phyloP scores from a whole-genome alignment of 2,888 invertebrate species.

The Eristalis intricaria region DNA sequence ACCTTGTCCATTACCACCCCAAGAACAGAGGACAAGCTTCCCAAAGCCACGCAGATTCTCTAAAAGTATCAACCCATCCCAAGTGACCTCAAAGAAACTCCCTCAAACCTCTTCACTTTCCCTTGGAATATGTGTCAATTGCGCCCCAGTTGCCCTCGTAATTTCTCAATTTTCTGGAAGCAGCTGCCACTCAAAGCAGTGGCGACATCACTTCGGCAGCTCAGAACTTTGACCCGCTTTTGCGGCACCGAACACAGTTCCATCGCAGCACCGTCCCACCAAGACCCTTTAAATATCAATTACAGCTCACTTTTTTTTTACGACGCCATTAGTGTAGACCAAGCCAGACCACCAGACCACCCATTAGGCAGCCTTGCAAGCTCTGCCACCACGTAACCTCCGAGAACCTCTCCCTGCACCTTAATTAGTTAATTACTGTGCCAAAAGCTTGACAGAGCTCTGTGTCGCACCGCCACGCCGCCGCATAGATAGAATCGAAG shows the following conservation, averaged over 20 bases:
- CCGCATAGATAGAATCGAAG: slow-evolving; percentile 33
- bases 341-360: slow-evolving; percentile 48
- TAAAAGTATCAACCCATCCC: too few relatives aligned
- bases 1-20: too few relatives aligned
- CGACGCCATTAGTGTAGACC: neutral
- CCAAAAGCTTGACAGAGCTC: slow-evolving; percentile 22
- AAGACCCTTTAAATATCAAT: slow-evolving; percentile 41
- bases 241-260: neutral
- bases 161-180: neutral
- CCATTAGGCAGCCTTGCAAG: slow-evolving; percentile 56
- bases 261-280: neutral
- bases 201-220: neutral
- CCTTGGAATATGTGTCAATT: neutral
- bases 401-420: slow-evolving; percentile 66
- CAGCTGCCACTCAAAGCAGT: neutral
- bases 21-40: too few relatives aligned
- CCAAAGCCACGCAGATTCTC: too few relatives aligned
- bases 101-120: too few relatives aligned
- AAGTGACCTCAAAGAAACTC: too few relatives aligned
- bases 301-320: slow-evolving; percentile 17
- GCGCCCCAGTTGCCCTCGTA: neutral
- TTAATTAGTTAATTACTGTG: slow-evolving; percentile 69
- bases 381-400: slow-evolving; percentile 40
- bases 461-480: neutral
- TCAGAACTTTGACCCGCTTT: neutral